A percentile compares a stretch with the other conserved stretches of the same genome.
phyloP scores from a whole-genome alignment of 1,140 invertebrate genomes.

The Solenopsis invicta region DNA sequence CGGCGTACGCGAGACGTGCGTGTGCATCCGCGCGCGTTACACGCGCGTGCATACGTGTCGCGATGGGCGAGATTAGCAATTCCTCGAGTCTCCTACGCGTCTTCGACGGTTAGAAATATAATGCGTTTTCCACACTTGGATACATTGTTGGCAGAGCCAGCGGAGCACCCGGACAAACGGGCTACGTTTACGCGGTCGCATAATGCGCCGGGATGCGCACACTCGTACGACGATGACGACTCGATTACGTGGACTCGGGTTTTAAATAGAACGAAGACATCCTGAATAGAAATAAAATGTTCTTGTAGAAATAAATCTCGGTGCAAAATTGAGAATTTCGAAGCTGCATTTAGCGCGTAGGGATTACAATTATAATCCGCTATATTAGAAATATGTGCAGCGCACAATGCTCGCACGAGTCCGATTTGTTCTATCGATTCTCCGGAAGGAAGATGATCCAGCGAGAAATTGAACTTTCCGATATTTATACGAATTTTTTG shows the following conservation, averaged over 20 bases:
- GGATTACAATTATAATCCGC: constrained; percentile 1
- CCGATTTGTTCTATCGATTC: background rate
- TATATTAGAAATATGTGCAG: background rate
- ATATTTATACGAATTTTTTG: background rate
- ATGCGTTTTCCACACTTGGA: constrained; percentile 52
- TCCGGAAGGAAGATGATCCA: background rate
- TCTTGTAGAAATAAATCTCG: background rate
- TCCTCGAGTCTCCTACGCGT: constrained; percentile 32
- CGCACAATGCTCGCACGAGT: background rate
- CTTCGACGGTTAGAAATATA: constrained; percentile 58
- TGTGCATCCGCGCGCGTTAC: constrained; percentile 44
- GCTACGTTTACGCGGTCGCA: constrained; percentile 5
- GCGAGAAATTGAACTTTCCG: background rate
- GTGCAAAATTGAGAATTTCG: background rate
- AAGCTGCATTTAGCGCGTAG: background rate
- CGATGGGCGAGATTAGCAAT: constrained; percentile 43
- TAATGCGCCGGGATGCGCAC: constrained; percentile 11
- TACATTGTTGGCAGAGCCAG: constrained; percentile 47
- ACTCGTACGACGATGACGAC: background rate
- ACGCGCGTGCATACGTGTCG: background rate
- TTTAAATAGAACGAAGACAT: constrained; percentile 53
- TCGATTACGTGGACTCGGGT: background rate
- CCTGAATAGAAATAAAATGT: constrained; percentile 30
- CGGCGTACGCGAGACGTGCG: constrained; percentile 67
- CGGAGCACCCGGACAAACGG: constrained; percentile 21